Base-by-base conservation (phyloP, 1,140 invertebrate genomes). In the Wasmannia auropunctata region DNA sequence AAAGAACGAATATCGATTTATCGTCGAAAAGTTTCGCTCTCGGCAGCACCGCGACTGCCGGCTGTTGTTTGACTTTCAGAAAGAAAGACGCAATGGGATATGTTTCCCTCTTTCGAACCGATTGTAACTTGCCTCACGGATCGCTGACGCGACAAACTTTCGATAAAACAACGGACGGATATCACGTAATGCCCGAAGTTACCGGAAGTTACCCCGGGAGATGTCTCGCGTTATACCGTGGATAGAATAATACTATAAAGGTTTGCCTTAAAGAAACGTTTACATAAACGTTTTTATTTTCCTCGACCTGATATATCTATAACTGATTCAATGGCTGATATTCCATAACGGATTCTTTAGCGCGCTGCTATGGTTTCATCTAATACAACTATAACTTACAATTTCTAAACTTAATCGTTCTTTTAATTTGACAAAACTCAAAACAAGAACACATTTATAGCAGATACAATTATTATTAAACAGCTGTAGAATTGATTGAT, bases 71-170 rank as follows among this genome's bases (percentile, higher is more conserved):
- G 79, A 83, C 79, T 83, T 83, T 74, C 37, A 46, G 37, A n/a
- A 74, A 77, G 31, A 65, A 46, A 72, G 56, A 58, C 37, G 58
- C 58, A 75, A 60, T 72, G 79, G 49, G 60, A 40, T 25, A 31
- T 16, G 43, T 56, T 74, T 54, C 31, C 58, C 70, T 75, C 67
- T 85, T 83, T 43, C 60, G 65, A 72, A 85, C 46, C 77, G 85
- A 74, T 86, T 63, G 80, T 83, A 83, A 83, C 85, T 62, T 83
- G 80, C 28, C 81, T 85, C 70, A 63, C 81, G 72, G 65, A 83
- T 86, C 79, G 79, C 77, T 63, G 76, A 85, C 76, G 79, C 85
- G 77, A 83, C 85, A 72, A 86, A 86, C 79, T 84, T 84, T 77
- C 79, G 79, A 74, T 72, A 83, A 83, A 83, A 83, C 79, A 83